Conservation (phyloP, 1,140 invertebrate genomes). For the Lepidurus couesii region DNA sequence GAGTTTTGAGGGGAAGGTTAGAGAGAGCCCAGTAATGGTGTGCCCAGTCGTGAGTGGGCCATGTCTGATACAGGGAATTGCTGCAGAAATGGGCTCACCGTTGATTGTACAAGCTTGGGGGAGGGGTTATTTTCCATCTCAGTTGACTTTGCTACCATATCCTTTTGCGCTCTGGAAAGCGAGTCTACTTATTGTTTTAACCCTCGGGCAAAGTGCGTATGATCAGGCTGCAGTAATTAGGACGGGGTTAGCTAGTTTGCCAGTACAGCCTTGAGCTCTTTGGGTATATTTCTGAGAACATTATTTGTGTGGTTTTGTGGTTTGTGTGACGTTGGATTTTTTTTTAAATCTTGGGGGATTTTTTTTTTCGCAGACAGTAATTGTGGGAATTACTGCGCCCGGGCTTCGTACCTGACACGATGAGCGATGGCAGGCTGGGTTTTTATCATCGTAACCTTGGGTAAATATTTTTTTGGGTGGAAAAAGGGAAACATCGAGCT, state of each 20-base stretch:
- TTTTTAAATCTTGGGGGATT: neutral
- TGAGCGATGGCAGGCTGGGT: conserved; percentile 12
- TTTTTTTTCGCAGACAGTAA: neutral
- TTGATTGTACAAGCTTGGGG: neutral
- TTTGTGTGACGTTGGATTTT: too few relatives aligned
- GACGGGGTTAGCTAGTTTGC: too few relatives aligned
- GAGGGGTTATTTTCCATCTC: neutral
- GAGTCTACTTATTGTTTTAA: neutral
- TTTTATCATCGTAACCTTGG: conserved; percentile 18
- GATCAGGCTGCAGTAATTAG: too few relatives aligned
- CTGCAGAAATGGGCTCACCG: conserved; percentile 14
- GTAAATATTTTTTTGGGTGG: neutral
- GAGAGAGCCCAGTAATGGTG: neutral
- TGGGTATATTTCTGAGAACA: too few relatives aligned
- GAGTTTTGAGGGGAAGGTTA: neutral
- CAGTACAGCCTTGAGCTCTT: too few relatives aligned
- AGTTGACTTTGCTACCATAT: neutral
- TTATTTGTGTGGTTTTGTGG: too few relatives aligned
- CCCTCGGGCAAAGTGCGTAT: neutral
- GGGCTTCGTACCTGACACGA: neutral
- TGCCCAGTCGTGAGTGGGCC: conserved; percentile 11
- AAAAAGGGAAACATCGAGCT: neutral
- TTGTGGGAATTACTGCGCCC: neutral
- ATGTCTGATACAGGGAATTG: neutral
- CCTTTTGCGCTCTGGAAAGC: neutral